Evolutionary conservation across 2,797 vertebrate species (phyloP).

Genomic region (Sebastes steindachneri): DNA sequence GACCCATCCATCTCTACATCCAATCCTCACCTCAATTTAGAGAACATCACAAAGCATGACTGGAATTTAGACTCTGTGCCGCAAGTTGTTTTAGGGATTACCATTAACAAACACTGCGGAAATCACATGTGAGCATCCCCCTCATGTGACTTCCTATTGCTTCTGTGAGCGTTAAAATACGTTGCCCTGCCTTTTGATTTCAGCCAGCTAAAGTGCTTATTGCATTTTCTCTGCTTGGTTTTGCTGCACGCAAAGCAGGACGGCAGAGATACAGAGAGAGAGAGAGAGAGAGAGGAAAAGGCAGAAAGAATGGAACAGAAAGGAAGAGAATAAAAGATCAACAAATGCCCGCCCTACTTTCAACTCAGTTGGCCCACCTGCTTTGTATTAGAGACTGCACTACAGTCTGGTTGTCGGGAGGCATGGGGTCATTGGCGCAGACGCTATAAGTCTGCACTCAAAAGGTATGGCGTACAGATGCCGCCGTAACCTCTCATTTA

Average conservation of each 20-base stretch:
- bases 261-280: neutral
- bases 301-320: neutral
- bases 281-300: neutral
- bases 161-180: slow-evolving; percentile 61
- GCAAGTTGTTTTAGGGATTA: slow-evolving; percentile 73
- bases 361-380: slow-evolving; percentile 73
- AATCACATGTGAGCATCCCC: slow-evolving; percentile 70
- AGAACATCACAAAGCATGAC: slow-evolving; percentile 62
- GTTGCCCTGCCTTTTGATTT: slow-evolving; percentile 56
- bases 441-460: slow-evolving; percentile 49
- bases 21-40: slow-evolving; percentile 45
- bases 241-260: slow-evolving; percentile 53
- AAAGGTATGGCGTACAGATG: slow-evolving; percentile 74
- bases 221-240: slow-evolving; percentile 68
- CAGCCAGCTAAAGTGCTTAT: slow-evolving; percentile 51
- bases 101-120: slow-evolving; percentile 72
- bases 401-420: slow-evolving; percentile 45
- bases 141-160: slow-evolving; percentile 77
- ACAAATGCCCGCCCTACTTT: slow-evolving; percentile 63
- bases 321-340: slow-evolving; percentile 50
- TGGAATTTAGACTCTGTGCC: slow-evolving; percentile 64
- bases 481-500: slow-evolving; percentile 45
- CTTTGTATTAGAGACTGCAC: slow-evolving; percentile 69
- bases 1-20: slow-evolving; percentile 24
- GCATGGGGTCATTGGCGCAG: slow-evolving; percentile 54